A percentile compares a stretch with the other conserved stretches of the same genome.
Conservation (phyloP, 2,888 invertebrate genomes). For the Idaea straminata region DNA sequence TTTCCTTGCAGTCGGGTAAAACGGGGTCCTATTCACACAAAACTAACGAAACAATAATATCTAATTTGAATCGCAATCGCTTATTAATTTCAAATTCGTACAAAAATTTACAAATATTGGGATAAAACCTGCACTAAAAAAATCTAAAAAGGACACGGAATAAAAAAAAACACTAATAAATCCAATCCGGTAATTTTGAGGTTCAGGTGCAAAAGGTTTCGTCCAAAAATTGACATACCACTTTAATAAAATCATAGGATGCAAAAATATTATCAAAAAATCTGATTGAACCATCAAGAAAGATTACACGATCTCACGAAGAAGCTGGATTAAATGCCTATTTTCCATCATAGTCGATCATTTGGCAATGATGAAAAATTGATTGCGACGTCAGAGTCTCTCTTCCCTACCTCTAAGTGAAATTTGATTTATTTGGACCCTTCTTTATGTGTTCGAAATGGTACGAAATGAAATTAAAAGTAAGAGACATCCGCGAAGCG, state of each 20-base stretch:
- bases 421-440: conserved; percentile 3
- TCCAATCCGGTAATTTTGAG: no score
- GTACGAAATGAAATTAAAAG: background rate
- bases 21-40: no score
- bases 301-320: background rate
- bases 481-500: background rate
- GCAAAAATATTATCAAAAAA: background rate
- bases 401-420: conserved; percentile 1
- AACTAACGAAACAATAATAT: no score
- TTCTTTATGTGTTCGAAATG: conserved; percentile 1
- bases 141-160: no score
- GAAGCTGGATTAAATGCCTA: background rate
- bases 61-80: no score
- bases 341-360: background rate
- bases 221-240: no score
- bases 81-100: no score
- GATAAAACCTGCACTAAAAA: no score
- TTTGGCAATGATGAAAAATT: background rate
- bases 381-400: background rate
- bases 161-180: no score
- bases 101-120: no score
- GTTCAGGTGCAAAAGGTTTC: no score
- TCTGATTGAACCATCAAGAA: background rate
- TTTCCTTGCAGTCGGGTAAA: no score
- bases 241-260: background rate